A percentile compares a stretch with the other conserved stretches of the same genome.
phyloP scores from a whole-genome alignment of 2,888 invertebrate species.

The Nomada fabriciana region DNA sequence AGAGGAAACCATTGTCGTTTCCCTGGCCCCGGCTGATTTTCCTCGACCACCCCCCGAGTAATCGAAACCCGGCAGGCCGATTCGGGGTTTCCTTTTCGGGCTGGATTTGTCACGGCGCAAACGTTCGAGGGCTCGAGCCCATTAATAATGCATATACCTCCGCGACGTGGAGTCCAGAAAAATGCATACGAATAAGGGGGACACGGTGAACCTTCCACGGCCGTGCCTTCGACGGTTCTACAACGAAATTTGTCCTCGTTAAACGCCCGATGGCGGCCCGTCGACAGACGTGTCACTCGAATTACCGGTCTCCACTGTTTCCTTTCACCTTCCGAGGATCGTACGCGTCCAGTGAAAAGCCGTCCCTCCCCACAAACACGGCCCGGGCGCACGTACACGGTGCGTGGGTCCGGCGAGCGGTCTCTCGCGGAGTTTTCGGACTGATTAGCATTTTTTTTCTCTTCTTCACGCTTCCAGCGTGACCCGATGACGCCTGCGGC shows the following conservation, averaged over 20 bases:
- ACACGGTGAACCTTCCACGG: slow-evolving; percentile 30
- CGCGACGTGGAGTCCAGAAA: slow-evolving; percentile 7
- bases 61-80: slow-evolving; percentile 37
- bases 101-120: slow-evolving; percentile 57
- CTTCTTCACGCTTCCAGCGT: slow-evolving; percentile 73
- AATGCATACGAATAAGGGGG: slow-evolving; percentile 37
- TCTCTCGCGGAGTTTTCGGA: slow-evolving; percentile 72
- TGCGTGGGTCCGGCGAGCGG: slow-evolving; percentile 10
- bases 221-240: slow-evolving; percentile 30
- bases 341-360: slow-evolving; percentile 41
- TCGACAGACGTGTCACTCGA: slow-evolving; percentile 51
- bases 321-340: slow-evolving; percentile 23
- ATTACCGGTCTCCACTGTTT: slow-evolving; percentile 32
- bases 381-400: slow-evolving; percentile 33
- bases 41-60: slow-evolving; percentile 29
- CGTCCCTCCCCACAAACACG: slow-evolving; percentile 4
- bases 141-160: slow-evolving; percentile 67
- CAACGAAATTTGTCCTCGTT: slow-evolving; percentile 67
- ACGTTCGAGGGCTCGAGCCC: slow-evolving; percentile 45
- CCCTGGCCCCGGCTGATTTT: slow-evolving; percentile 18
- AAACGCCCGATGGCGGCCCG: slow-evolving; percentile 47
- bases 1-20: neutral
- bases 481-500: slow-evolving; percentile 73
- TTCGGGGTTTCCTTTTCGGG: slow-evolving; percentile 45
- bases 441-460: slow-evolving; percentile 78